These are phyloP conservation scores for Pollicipes pollicipes DNA, from an alignment of 1,140 invertebrate genomes.

Conservation along the genomic window DNA sequence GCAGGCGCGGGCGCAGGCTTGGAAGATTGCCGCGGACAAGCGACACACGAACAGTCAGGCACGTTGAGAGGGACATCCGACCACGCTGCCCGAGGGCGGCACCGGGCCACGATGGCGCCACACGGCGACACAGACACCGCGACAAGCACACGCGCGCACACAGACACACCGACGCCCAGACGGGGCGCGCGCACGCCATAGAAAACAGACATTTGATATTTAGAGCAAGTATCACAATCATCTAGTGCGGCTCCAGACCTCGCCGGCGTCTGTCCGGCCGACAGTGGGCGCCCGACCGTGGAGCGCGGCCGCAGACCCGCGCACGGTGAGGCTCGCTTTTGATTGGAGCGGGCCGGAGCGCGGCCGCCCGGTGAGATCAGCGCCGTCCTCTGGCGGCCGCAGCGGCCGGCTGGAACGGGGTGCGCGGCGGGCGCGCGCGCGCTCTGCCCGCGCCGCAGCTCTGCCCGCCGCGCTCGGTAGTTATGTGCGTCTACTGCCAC, in stretches of 20 bases:
- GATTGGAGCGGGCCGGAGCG: neutral
- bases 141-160: neutral
- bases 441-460: too few relatives aligned
- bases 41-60: neutral
- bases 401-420: too few relatives aligned
- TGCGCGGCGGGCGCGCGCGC: too few relatives aligned
- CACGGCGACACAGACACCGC: neutral
- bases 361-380: neutral
- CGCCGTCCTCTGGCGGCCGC: neutral
- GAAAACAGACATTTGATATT: conserved; percentile 1
- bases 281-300: too few relatives aligned
- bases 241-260: neutral
- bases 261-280: too few relatives aligned
- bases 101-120: neutral
- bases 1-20: neutral
- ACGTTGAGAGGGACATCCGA: neutral
- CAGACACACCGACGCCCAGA: neutral
- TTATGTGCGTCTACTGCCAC: neutral
- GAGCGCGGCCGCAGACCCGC: too few relatives aligned
- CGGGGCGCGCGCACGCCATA: neutral
- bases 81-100: too few relatives aligned
- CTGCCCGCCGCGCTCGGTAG: too few relatives aligned
- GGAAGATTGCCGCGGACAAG: neutral
- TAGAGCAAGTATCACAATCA: neutral
- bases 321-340: neutral